Evolutionary conservation across 1,140 invertebrate genomes (phyloP).

Genomic region (Trichogramma pretiosum): DNA sequence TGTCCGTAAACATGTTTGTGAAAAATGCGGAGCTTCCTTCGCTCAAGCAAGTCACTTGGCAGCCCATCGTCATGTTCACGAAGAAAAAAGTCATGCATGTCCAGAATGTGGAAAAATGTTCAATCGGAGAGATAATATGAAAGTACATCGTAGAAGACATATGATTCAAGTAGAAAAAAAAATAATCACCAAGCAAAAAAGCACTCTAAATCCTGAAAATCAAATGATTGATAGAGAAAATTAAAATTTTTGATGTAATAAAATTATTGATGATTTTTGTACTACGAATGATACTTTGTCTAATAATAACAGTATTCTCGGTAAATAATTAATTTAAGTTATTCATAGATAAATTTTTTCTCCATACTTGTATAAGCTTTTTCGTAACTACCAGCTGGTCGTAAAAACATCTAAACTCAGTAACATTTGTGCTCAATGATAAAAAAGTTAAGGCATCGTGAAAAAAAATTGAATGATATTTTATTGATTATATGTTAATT

Average conservation of each 20-base stretch:
- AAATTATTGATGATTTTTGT: too few species aligned
- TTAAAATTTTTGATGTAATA: neutral
- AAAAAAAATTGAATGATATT: too few species aligned
- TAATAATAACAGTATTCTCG: too few species aligned
- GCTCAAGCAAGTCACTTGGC: conserved; percentile 43
- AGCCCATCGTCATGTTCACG: conserved; percentile 42
- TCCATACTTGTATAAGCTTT: too few species aligned
- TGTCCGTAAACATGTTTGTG: conserved; percentile 40
- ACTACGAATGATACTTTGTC: too few species aligned
- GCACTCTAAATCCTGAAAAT: conserved; percentile 23
- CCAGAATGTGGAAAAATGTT: conserved; percentile 42
- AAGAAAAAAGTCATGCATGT: conserved; percentile 41
- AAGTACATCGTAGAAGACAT: conserved; percentile 41
- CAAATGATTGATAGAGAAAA: conserved; percentile 8
- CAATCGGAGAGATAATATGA: conserved; percentile 44
- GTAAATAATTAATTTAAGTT: too few species aligned
- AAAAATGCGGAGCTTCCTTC: conserved; percentile 39
- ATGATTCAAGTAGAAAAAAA: conserved; percentile 26
- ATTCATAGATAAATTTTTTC: too few species aligned
- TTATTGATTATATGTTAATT: too few species aligned
- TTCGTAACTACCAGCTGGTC: too few species aligned
- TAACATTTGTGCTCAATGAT: too few species aligned
- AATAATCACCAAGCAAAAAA: conserved; percentile 25
- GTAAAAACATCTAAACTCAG: too few species aligned
- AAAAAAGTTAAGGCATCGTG: too few species aligned